Evolutionary conservation across 2,888 invertebrate species (phyloP).

Genomic region (Psylliodes chrysocephalus): DNA sequence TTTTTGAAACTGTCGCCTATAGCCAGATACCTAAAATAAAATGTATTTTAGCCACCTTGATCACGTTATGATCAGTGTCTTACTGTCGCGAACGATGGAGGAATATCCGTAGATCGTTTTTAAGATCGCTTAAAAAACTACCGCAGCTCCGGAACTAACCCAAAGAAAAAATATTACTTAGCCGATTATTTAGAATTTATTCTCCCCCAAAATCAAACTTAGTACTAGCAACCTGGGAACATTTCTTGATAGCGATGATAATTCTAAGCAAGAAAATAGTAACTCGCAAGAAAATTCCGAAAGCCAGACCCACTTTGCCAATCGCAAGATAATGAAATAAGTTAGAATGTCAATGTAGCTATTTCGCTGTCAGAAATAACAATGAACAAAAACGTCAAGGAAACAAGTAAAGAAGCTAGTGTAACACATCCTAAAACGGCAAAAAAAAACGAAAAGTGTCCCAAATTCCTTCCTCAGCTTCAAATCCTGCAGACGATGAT

Average conservation of each 20-base stretch:
- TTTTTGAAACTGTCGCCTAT: conserved; percentile 17
- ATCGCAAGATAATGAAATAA: conserved; percentile 9
- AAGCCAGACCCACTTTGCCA: conserved; percentile 1
- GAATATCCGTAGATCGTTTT: conserved; percentile 30
- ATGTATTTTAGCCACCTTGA: neutral
- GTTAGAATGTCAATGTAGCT: conserved; percentile 8
- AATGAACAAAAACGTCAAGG: neutral
- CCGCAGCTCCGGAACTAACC: too few species aligned
- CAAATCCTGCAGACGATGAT: conserved; percentile 19
- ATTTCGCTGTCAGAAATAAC: conserved; percentile 15
- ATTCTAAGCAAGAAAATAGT: conserved; percentile 14
- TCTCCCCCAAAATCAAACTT: conserved; percentile 22
- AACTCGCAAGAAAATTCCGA: conserved; percentile 11
- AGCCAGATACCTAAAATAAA: conserved; percentile 14
- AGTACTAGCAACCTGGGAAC: conserved; percentile 13
- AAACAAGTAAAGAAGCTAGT: conserved; percentile 10
- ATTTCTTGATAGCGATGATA: conserved; percentile 1
- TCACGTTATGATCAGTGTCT: conserved; percentile 2
- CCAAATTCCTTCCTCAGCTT: conserved; percentile 11
- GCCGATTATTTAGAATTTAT: conserved; percentile 27
- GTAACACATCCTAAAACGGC: too few species aligned
- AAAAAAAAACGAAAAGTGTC: conserved; percentile 16
- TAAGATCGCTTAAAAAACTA: conserved; percentile 29
- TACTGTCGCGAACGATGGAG: conserved; percentile 34
- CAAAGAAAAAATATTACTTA: conserved; percentile 32